A percentile compares a stretch with the other conserved stretches of the same genome.
phyloP scores from a whole-genome alignment of 2,888 invertebrate genomes.

The Megastigmus dorsalis region DNA sequence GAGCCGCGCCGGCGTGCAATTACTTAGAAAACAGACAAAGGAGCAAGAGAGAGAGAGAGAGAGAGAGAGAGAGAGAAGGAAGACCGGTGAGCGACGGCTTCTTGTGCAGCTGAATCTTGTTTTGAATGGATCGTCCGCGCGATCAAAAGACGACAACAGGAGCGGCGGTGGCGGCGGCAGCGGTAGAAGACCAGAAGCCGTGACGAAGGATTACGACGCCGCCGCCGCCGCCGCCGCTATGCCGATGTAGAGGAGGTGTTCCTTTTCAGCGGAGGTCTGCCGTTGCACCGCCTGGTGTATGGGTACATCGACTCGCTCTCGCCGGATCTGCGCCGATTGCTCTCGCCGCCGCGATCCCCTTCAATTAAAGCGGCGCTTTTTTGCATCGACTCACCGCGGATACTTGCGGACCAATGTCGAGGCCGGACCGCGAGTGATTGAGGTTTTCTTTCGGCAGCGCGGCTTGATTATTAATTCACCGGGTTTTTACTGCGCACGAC shows the following conservation, averaged over 20 bases:
- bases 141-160: conserved; percentile 58
- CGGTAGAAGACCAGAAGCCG: conserved; percentile 57
- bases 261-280: too few species aligned
- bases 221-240: not conserved
- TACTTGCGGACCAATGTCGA: too few species aligned
- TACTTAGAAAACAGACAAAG: conserved; percentile 42
- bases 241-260: too few species aligned
- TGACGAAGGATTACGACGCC: conserved; percentile 56
- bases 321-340: not conserved
- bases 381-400: not conserved
- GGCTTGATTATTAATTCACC: not conserved
- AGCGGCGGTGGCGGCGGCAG: conserved; percentile 26
- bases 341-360: not conserved
- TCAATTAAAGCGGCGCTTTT: conserved; percentile 25
- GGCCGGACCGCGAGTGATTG: not conserved
- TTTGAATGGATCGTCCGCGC: conserved; percentile 25
- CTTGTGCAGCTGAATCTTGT: too few species aligned
- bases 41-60: not conserved
- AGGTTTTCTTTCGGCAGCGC: not conserved
- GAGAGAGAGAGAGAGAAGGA: not conserved
- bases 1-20: conserved; percentile 6
- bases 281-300: too few species aligned
- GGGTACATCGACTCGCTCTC: not conserved
- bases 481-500: too few species aligned
- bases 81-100: not conserved